phyloP scores from a whole-genome alignment of 2,888 invertebrate genomes.

The Leucania comma region DNA sequence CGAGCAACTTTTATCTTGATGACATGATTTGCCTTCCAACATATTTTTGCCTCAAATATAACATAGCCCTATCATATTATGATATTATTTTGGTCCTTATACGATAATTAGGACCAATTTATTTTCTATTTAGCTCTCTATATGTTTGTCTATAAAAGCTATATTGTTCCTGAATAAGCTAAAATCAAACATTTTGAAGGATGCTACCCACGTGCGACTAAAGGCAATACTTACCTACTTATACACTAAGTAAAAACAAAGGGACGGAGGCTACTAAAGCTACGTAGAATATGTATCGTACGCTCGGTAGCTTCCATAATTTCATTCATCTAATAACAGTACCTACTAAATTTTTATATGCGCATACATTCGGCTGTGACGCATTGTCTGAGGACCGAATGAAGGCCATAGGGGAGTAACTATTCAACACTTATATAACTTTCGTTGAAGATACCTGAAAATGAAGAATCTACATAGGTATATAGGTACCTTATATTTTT shows the following conservation, averaged over 20 bases:
- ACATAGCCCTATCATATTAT: background rate
- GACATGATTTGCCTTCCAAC: background rate
- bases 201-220: background rate
- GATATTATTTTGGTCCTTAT: background rate
- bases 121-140: background rate
- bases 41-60: background rate
- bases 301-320: constrained; percentile 74
- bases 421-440: constrained; percentile 47
- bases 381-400: constrained; percentile 70
- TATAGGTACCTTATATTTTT: too few relatives aligned
- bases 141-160: too few relatives aligned
- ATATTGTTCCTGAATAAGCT: background rate
- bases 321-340: constrained; percentile 80
- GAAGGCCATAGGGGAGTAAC: constrained; percentile 53
- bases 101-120: background rate
- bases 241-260: constrained; percentile 49
- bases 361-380: constrained; percentile 80
- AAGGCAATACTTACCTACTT: constrained; percentile 47
- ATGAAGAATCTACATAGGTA: background rate
- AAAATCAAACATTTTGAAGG: background rate
- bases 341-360: constrained; percentile 79
- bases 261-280: constrained; percentile 62
- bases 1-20: constrained; percentile 11
- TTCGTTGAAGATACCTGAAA: constrained; percentile 10
- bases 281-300: constrained; percentile 66